Base-by-base conservation (phyloP, 2,113 vertebrate species). In the Sapajus apella region DNA sequence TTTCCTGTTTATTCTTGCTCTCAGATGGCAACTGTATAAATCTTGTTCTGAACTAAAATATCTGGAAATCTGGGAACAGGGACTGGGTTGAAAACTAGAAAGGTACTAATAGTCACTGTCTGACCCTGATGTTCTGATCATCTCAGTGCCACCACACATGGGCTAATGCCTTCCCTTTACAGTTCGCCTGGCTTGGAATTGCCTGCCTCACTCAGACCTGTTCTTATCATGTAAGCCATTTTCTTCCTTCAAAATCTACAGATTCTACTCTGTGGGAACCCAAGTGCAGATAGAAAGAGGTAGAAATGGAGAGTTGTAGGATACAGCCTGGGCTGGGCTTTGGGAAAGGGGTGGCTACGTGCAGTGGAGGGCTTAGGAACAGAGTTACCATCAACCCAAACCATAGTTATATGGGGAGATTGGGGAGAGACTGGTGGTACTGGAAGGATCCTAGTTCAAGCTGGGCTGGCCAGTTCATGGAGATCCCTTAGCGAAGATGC, bases 41-140 rank as follows among this genome's bases (percentile, higher is more conserved):
- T 91, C 73, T 83, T 25, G 55, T 68, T 91, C 94, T 86, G 81
- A 80, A 40, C 27, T 55, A 10, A 88, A 96, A 82, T 86, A 32
- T 79, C 75, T 95, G 89, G 52, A 73, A 82, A 68, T 87, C 61
- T 96, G 55, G 32, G 75, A 91, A 50, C 5, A 52, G 64, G 27
- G 37, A 14, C 61, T 89, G 64, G 17, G 18, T 43, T 80, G 87
- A 95, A 73, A 91, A 64, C 61, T 76, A 40, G 52, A 90, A 68
- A 80, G 37, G n/a, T 93, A 13, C 35, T 37, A 55, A 77, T 66
- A 87, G 37, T 83, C 47, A 43, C 0, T 13, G 17, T 20, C 68
- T 81, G 37, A 9, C 37, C 23, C 30, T 94, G 55, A 17, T 61
- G 13, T 58, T 47, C 43, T 80, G 32, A 70, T 18, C 4, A 0